These are phyloP conservation scores for Poecilus cupreus DNA, from an alignment of 2,888 invertebrate genomes.

Conservation along the genomic window DNA sequence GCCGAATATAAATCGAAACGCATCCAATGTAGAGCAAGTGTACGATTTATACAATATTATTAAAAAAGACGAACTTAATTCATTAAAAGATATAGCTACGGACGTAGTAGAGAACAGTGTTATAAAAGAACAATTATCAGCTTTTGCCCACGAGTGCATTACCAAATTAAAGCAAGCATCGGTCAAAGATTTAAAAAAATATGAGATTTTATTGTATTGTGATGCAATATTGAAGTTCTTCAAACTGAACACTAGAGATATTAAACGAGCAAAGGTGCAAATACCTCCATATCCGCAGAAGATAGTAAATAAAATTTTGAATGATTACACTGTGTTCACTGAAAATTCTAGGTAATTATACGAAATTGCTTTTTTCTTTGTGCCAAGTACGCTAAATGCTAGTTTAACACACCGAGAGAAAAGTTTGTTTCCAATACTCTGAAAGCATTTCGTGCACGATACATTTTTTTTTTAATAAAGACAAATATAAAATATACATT, in stretches of 20 bases:
- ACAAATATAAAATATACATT: too few relatives aligned
- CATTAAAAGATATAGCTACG: conserved; percentile 65
- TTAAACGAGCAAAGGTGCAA: conserved; percentile 65
- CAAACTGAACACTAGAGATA: conserved; percentile 64
- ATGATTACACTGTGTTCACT: conserved; percentile 65
- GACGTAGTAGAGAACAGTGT: conserved; percentile 62
- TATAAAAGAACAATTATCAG: conserved; percentile 60
- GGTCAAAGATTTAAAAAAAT: conserved; percentile 61
- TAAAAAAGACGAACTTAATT: conserved; percentile 70
- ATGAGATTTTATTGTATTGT: conserved; percentile 68
- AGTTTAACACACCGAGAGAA: too few relatives aligned
- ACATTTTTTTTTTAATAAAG: conserved; percentile 23
- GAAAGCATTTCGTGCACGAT: too few relatives aligned
- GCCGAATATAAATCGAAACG: conserved; percentile 75
- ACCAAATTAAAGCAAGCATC: conserved; percentile 62
- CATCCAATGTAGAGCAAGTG: conserved; percentile 72
- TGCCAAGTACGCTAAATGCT: too few relatives aligned
- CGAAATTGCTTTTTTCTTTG: background rate
- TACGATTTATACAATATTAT: conserved; percentile 74
- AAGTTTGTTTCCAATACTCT: too few relatives aligned
- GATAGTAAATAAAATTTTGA: conserved; percentile 67
- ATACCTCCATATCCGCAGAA: conserved; percentile 67
- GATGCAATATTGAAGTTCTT: conserved; percentile 68
- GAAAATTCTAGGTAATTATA: conserved; percentile 61
- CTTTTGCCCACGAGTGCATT: conserved; percentile 63